A percentile compares a stretch with the other conserved stretches of the same genome.
These are phyloP conservation scores for Furcula furcula DNA, from an alignment of 2,888 invertebrate genomes.

Conservation along the genomic window DNA sequence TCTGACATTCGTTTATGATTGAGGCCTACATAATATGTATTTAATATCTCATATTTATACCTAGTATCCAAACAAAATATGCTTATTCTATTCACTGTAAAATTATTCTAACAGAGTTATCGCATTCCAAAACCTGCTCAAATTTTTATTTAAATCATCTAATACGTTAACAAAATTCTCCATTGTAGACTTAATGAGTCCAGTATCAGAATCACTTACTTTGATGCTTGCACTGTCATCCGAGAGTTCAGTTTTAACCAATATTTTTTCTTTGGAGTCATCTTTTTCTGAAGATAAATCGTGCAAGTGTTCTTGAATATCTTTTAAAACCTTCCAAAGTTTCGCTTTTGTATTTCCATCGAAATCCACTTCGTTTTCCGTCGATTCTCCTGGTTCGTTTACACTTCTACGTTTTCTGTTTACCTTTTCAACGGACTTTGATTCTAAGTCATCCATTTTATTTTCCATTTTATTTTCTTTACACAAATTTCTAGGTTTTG, in stretches of 20 bases:
- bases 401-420: constrained; percentile 17
- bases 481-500: constrained; percentile 4
- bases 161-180: constrained; percentile 50
- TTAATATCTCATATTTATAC: too few species aligned
- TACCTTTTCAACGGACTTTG: constrained; percentile 3
- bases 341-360: constrained; percentile 37
- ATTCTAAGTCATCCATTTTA: constrained; percentile 5
- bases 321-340: constrained; percentile 48
- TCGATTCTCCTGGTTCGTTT: constrained; percentile 23
- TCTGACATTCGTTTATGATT: too few species aligned
- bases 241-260: constrained; percentile 44
- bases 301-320: constrained; percentile 46
- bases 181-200: constrained; percentile 53
- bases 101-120: constrained; percentile 55
- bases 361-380: constrained; percentile 49
- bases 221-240: constrained; percentile 44
- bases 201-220: constrained; percentile 41
- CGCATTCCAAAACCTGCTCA: constrained; percentile 59
- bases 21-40: too few species aligned
- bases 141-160: constrained; percentile 58
- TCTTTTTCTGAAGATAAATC: constrained; percentile 38
- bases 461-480: constrained; percentile 1
- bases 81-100: constrained; percentile 31
- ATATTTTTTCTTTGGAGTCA: constrained; percentile 24
- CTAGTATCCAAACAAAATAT: constrained; percentile 9